Evolutionary conservation across 2,888 invertebrate species (phyloP).

Genomic region (Acanthopleura granulata): DNA sequence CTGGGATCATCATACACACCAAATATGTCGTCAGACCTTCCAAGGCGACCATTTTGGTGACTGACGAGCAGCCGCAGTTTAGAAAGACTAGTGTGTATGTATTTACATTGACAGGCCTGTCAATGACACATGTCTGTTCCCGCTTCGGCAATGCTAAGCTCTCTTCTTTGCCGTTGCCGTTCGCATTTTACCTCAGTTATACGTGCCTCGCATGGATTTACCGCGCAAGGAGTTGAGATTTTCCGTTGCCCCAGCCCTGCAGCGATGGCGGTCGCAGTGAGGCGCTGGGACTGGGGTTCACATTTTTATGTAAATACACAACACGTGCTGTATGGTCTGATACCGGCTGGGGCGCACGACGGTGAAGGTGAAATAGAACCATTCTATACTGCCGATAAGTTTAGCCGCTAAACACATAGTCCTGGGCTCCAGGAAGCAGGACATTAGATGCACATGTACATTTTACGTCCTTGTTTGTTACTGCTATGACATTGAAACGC

Average conservation of each 20-base stretch:
- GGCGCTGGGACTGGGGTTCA: not conserved
- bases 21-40: conserved; percentile 10
- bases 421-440: too few species aligned
- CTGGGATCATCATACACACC: conserved; percentile 30
- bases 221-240: not conserved
- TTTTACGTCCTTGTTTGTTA: too few species aligned
- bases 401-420: not conserved
- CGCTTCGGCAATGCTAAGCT: not conserved
- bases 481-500: too few species aligned
- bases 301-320: conserved; percentile 16
- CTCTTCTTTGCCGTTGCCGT: not conserved
- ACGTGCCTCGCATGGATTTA: not conserved
- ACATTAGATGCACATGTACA: too few species aligned
- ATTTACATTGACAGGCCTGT: not conserved
- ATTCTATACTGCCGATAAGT: not conserved
- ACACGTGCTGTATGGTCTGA: conserved; percentile 18
- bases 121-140: too few species aligned
- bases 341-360: not conserved
- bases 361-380: not conserved
- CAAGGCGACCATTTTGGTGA: not conserved
- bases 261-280: not conserved
- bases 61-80: not conserved
- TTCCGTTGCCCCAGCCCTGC: not conserved
- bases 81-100: too few species aligned
- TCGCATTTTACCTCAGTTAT: not conserved